These are phyloP conservation scores for Lamellibrachia satsuma DNA, from an alignment of 2,888 invertebrate species.

Conservation along the genomic window DNA sequence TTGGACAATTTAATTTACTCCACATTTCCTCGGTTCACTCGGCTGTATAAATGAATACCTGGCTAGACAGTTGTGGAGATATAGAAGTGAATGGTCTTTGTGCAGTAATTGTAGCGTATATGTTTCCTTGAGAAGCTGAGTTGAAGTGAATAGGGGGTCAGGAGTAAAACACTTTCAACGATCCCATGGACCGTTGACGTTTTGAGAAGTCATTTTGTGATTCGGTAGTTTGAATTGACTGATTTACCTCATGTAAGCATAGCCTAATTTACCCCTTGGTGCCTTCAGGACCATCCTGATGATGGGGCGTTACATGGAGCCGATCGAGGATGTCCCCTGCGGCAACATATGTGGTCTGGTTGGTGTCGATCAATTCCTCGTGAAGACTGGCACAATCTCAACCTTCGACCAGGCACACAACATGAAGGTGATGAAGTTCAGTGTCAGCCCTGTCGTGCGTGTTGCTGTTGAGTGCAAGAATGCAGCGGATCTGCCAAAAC, in stretches of 20 bases:
- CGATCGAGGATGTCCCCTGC: constrained; percentile 98
- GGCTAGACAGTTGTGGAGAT: too few relatives aligned
- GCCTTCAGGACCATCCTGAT: constrained; percentile 88
- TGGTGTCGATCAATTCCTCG: constrained; percentile 98
- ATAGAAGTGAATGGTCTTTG: too few relatives aligned
- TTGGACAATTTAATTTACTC: too few relatives aligned
- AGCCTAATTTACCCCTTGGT: neutral
- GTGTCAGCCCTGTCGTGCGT: constrained; percentile 98
- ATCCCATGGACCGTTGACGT: too few relatives aligned
- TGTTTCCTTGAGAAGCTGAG: too few relatives aligned
- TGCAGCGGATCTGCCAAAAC: constrained; percentile 97
- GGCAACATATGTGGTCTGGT: constrained; percentile 99
- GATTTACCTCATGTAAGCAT: neutral
- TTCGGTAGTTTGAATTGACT: neutral
- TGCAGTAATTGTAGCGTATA: too few relatives aligned
- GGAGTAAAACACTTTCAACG: too few relatives aligned
- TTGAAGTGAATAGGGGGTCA: too few relatives aligned
- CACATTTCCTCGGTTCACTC: too few relatives aligned
- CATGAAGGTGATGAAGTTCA: constrained; percentile 98
- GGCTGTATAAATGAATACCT: too few relatives aligned
- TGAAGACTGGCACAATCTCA: constrained; percentile 99
- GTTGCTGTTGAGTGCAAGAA: constrained; percentile 99
- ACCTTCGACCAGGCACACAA: constrained; percentile 99
- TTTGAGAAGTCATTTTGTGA: too few relatives aligned
- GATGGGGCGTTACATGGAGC: constrained; percentile 99